phyloP scores from a whole-genome alignment of 2,888 invertebrate genomes.

The Neria commutata region DNA sequence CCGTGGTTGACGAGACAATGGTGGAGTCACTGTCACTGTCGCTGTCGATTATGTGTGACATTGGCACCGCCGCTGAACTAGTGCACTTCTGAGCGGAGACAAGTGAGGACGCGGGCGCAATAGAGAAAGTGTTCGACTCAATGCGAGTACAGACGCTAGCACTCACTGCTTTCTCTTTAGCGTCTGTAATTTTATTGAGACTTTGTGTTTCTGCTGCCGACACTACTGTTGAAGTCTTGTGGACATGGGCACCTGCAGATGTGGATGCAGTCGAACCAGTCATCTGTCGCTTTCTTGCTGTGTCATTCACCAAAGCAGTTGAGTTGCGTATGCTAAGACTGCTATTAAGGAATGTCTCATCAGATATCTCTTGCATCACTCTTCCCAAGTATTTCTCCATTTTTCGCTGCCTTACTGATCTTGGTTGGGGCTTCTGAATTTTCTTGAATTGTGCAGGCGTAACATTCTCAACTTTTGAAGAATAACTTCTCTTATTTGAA shows the following conservation, averaged over 20 bases:
- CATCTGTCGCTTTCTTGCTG: slow-evolving; percentile 21
- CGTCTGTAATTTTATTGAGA: neutral
- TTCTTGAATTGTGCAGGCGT: neutral
- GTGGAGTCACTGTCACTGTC: slow-evolving; percentile 43
- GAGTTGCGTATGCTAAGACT: slow-evolving; percentile 45
- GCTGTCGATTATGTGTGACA: neutral
- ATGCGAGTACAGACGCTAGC: neutral
- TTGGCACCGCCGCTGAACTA: neutral
- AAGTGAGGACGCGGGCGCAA: too few relatives aligned
- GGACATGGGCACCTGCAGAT: neutral
- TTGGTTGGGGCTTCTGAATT: slow-evolving; percentile 12
- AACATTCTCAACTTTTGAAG: neutral
- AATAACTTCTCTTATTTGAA: neutral
- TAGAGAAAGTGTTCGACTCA: neutral
- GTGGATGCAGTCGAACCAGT: neutral
- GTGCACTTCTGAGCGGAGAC: neutral
- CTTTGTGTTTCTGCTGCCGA: neutral
- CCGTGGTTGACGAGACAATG: slow-evolving; percentile 48
- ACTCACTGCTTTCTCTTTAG: neutral
- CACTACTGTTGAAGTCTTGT: neutral
- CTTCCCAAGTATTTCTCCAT: neutral
- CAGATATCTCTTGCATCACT: slow-evolving; percentile 7
- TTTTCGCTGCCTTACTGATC: slow-evolving; percentile 9
- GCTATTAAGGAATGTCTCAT: slow-evolving; percentile 36
- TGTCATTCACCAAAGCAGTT: slow-evolving; percentile 40